Conservation (phyloP, 2,113 vertebrate species). For the Xerus inauris region DNA sequence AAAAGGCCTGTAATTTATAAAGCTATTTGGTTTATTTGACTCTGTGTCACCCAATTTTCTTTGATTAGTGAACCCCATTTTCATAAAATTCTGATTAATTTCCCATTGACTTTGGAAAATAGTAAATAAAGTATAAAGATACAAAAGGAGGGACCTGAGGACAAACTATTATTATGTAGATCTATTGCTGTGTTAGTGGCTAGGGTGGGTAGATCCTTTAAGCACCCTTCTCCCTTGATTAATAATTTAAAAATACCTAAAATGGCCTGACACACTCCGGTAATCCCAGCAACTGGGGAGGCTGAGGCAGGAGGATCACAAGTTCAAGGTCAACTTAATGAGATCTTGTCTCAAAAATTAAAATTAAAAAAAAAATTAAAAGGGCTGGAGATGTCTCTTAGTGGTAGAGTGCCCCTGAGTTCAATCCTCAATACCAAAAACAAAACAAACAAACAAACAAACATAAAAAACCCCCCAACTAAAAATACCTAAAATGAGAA, state of each 20-base stretch:
- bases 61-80: background rate
- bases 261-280: too few species aligned
- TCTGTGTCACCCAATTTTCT: background rate
- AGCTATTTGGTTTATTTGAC: background rate
- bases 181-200: background rate
- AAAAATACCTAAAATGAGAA: background rate
- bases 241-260: background rate
- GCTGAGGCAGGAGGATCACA: too few species aligned
- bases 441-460: too few species aligned
- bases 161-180: background rate
- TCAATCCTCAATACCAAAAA: too few species aligned
- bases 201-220: background rate
- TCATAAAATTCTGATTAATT: background rate
- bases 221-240: background rate
- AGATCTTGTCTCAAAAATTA: too few species aligned
- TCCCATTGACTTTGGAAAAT: constrained; percentile 6
- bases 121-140: background rate
- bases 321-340: too few species aligned
- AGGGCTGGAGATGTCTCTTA: too few species aligned
- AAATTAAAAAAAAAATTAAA: too few species aligned
- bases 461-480: too few species aligned
- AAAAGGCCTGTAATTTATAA: background rate
- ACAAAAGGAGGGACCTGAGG: background rate
- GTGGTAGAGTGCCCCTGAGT: too few species aligned
- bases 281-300: too few species aligned